Conservation (phyloP, 1,140 invertebrate genomes). For the Meloidogyne floridensis region DNA sequence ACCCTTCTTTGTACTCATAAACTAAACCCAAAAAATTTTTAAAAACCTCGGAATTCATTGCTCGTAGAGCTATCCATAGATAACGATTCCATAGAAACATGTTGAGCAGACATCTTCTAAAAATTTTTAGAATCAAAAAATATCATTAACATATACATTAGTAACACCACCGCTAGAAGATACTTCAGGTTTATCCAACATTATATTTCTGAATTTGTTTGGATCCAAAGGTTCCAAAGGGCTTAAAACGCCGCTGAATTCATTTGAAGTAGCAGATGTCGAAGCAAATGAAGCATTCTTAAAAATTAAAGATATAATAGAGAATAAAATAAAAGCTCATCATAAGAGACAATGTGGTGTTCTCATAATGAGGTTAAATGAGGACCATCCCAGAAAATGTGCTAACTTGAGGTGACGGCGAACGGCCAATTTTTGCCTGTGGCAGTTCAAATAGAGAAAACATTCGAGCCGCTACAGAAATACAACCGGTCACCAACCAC, state of each 20-base stretch:
- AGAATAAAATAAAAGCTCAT: no score
- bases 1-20: no score
- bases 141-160: no score
- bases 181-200: slow-evolving; percentile 49
- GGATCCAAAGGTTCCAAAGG: slow-evolving; percentile 52
- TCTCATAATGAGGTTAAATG: no score
- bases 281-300: slow-evolving; percentile 11
- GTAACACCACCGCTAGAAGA: no score
- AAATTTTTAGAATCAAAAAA: not conserved
- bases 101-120: not conserved
- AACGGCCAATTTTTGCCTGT: no score
- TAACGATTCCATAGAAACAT: not conserved
- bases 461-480: no score
- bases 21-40: not conserved
- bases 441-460: no score
- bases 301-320: not conserved
- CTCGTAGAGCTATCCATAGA: not conserved
- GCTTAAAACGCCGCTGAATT: slow-evolving; percentile 33
- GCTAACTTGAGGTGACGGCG: no score
- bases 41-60: not conserved
- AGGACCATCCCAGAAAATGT: no score
- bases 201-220: slow-evolving; percentile 51
- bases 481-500: no score
- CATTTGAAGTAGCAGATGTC: not conserved
- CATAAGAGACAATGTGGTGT: no score